These are phyloP conservation scores for Orycteropus afer DNA, from an alignment of 2,113 vertebrate species.

Conservation along the genomic window DNA sequence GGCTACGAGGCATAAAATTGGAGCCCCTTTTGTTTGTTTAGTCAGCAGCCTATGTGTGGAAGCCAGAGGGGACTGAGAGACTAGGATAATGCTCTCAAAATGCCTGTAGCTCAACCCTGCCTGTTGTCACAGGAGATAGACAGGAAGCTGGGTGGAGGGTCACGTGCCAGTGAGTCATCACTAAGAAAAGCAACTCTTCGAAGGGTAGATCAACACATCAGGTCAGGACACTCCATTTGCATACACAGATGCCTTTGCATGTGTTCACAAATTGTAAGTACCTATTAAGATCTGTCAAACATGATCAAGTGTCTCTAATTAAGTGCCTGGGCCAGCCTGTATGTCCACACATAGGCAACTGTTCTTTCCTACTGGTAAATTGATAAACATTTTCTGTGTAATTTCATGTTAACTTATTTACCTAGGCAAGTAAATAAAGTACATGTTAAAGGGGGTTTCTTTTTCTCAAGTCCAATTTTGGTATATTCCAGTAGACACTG, in stretches of 20 bases:
- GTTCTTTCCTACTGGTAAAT: not conserved
- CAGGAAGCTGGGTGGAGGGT: not conserved
- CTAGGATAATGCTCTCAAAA: not conserved
- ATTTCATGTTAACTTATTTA: conserved; percentile 54
- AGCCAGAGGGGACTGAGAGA: conserved; percentile 44
- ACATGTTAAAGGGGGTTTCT: not conserved
- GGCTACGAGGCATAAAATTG: conserved; percentile 49
- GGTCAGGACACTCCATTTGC: not conserved
- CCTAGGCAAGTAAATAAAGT: conserved; percentile 47
- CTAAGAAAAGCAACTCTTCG: conserved; percentile 69
- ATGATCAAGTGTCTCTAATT: conserved; percentile 43
- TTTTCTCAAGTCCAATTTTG: not conserved
- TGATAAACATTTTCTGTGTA: conserved; percentile 32
- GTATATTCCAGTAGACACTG: conserved; percentile 33
- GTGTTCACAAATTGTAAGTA: conserved; percentile 10
- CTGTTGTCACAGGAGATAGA: not conserved
- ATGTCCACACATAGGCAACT: not conserved
- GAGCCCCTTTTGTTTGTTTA: conserved; percentile 54
- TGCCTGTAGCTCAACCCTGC: not conserved
- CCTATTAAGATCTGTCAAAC: conserved; percentile 64
- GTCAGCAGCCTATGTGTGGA: not conserved
- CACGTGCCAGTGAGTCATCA: conserved; percentile 59
- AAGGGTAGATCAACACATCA: conserved; percentile 27
- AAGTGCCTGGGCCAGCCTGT: not conserved
- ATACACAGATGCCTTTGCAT: not conserved